Percentiles rank a stretch among this genome's conserved stretches.
These are phyloP conservation scores for Chrysolina americana DNA, from an alignment of 2,888 invertebrate species.

Conservation along the genomic window DNA sequence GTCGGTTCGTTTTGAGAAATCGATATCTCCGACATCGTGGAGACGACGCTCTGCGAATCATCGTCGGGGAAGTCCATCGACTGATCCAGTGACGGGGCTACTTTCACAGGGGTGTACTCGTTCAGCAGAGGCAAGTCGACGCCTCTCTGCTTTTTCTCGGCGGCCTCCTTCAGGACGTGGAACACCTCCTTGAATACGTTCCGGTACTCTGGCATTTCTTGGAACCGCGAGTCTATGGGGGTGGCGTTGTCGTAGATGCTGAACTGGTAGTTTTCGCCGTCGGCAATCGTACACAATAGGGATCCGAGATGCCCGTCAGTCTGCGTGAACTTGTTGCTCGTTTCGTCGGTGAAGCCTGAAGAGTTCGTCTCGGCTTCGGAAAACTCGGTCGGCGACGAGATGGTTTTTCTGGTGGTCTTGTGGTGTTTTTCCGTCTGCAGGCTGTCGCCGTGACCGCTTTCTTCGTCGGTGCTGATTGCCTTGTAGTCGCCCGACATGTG, in stretches of 20 bases:
- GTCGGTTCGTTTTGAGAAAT: conserved; percentile 80
- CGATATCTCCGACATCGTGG: conserved; percentile 82
- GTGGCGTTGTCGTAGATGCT: conserved; percentile 86
- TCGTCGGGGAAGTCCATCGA: conserved; percentile 74
- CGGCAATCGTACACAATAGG: conserved; percentile 87
- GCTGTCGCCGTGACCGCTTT: conserved; percentile 75
- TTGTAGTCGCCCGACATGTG: conserved; percentile 83
- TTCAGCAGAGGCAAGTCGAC: conserved; percentile 82
- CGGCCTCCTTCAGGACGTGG: conserved; percentile 85
- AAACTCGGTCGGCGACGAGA: conserved; percentile 85
- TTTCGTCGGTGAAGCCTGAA: conserved; percentile 87
- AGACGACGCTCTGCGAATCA: conserved; percentile 82
- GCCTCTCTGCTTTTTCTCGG: conserved; percentile 86
- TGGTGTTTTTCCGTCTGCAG: conserved; percentile 65
- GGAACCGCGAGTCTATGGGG: conserved; percentile 86
- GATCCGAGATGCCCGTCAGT: conserved; percentile 86
- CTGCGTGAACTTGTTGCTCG: conserved; percentile 86
- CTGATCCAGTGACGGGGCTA: conserved; percentile 73
- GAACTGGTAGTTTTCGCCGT: conserved; percentile 88
- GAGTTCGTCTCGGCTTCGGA: conserved; percentile 90
- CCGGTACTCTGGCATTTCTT: conserved; percentile 86
- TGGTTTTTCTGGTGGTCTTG: conserved; percentile 72
- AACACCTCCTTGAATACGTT: conserved; percentile 89
- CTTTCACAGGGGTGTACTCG: conserved; percentile 71
- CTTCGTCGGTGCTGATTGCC: conserved; percentile 77